Evolutionary conservation across 2,888 invertebrate genomes (phyloP), one percentile per base, ranked within the genome.

Genomic region (Argyra leucocephala): DNA sequence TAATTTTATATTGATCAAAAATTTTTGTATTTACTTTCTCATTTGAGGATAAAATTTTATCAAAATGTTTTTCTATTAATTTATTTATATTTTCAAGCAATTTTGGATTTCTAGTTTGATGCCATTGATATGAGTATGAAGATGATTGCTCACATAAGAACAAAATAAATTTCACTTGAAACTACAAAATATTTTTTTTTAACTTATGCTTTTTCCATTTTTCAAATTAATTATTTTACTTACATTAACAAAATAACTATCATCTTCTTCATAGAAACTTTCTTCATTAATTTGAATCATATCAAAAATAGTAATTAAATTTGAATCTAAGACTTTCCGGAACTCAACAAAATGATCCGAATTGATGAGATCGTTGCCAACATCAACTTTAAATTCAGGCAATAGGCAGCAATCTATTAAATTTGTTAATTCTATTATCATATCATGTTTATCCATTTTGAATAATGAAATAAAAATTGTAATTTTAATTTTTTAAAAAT

Each of bases 81-180:
- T 0, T n/a, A 5, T 58, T 15, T 2, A 66, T 2, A 22, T 66
- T 57, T 21, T 66, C 23, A 3, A 58, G n/a, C 4, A 61, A 22
- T 21, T 62, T 5, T 24, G 1, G 3, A 62, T 62, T 58, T 24
- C 48, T 57, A 22, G 58, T 57, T 62, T 66, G 66, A 22, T 48
- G 48, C 48, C 48, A 48, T 48, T 36, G 62, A 15, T 58, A 5
- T 21, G 66, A 58, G n/a, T 57, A 10, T 1, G 62, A 1, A 1
- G 62, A 23, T 9, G 36, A 58, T 64, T 66, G 66, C 18, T 66
- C 66, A 24, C 64, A 66, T 22, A 66, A 12, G 1, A 66, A 23
- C 23, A 62, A 57, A 22, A 66, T 21, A 24, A 66, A 61, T 22
- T 58, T 36, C 3, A 48, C n/a, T 18, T 48, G 48, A 48, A 48